phyloP scores from a whole-genome alignment of 2,888 invertebrate species.

The Serripes groenlandicus region DNA sequence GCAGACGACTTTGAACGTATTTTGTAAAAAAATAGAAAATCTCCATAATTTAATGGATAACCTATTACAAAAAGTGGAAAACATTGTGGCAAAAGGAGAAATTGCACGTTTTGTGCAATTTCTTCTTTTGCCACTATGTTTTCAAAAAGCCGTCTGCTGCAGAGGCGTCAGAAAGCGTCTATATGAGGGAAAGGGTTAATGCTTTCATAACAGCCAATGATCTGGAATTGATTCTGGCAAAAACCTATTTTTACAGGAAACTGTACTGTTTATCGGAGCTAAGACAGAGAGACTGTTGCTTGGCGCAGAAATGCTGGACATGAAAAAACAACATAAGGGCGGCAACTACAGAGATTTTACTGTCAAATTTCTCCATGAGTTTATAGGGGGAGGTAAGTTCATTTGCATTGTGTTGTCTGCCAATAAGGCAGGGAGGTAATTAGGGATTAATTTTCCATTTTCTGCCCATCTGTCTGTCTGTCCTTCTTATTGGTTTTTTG shows the following conservation, averaged over 20 bases:
- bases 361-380: conserved; percentile 79
- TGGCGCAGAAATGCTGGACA: conserved; percentile 82
- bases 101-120: too few relatives aligned
- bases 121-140: too few relatives aligned
- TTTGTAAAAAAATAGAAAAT: too few relatives aligned
- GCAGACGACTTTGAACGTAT: too few relatives aligned
- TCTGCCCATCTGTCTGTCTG: too few relatives aligned
- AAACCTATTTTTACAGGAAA: conserved; percentile 73
- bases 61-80: too few relatives aligned
- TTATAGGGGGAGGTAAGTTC: conserved; percentile 80
- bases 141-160: not conserved
- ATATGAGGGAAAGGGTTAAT: not conserved
- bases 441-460: too few relatives aligned
- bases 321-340: conserved; percentile 83
- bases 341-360: conserved; percentile 82
- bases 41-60: too few relatives aligned
- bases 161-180: not conserved
- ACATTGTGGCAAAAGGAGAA: too few relatives aligned
- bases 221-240: not conserved
- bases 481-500: too few relatives aligned
- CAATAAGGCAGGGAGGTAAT: too few relatives aligned
- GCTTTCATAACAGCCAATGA: not conserved
- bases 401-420: too few relatives aligned
- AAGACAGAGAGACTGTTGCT: conserved; percentile 78
- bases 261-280: conserved; percentile 81